A percentile compares a stretch with the other conserved stretches of the same genome.
phyloP scores from a whole-genome alignment of 2,113 vertebrate species.

The Bufo gargarizans region DNA sequence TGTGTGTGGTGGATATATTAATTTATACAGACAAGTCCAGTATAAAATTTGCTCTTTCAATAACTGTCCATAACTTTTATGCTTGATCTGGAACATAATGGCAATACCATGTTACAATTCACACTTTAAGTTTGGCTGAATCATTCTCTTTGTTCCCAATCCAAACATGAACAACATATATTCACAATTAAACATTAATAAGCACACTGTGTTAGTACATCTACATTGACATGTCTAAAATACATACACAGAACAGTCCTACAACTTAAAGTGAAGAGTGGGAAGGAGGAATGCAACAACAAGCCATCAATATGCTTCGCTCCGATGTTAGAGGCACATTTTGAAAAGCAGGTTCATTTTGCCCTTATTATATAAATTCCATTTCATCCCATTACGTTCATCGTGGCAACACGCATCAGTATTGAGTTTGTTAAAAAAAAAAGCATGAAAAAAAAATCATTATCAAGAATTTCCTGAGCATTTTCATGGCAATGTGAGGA shows the following conservation, averaged over 20 bases:
- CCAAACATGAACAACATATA: constrained; percentile 28
- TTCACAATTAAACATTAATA: constrained; percentile 34
- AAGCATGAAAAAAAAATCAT: constrained; percentile 29
- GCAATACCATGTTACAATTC: constrained; percentile 44
- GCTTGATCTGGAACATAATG: constrained; percentile 20
- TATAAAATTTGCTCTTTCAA: background rate
- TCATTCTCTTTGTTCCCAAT: constrained; percentile 33
- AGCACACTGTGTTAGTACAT: constrained; percentile 38
- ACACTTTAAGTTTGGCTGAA: constrained; percentile 23
- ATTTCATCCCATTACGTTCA: constrained; percentile 18
- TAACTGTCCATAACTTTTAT: background rate
- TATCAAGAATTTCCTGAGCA: constrained; percentile 54
- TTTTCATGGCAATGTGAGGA: constrained; percentile 54
- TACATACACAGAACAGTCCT: constrained; percentile 26
- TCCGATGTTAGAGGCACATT: constrained; percentile 42
- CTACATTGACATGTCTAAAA: constrained; percentile 28
- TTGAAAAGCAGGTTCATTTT: constrained; percentile 37
- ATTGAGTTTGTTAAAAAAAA: constrained; percentile 32
- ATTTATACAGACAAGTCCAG: background rate
- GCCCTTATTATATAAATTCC: background rate
- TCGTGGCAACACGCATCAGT: constrained; percentile 11
- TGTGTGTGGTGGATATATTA: background rate
- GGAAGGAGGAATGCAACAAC: constrained; percentile 15
- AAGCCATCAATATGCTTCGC: constrained; percentile 17
- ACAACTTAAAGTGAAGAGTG: constrained; percentile 20